phyloP scores from a whole-genome alignment of 2,888 invertebrate species.

The Parnassius mnemosyne region DNA sequence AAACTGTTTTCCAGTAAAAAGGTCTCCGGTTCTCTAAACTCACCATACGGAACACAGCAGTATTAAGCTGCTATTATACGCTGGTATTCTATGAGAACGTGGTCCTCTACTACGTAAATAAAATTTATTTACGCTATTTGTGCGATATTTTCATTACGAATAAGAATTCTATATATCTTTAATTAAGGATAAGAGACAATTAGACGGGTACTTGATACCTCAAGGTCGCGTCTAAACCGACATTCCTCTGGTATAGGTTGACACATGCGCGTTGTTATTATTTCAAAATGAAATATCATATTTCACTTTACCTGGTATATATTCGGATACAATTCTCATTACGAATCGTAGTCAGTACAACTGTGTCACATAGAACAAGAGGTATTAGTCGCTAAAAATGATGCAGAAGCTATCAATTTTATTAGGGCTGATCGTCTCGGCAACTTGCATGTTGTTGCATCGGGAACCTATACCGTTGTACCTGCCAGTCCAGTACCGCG shows the following conservation, averaged over 20 bases:
- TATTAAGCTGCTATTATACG: too few species aligned
- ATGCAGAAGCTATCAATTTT: constrained; percentile 28
- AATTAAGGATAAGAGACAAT: background rate
- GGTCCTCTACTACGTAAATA: too few species aligned
- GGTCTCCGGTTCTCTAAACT: too few species aligned
- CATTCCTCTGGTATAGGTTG: constrained; percentile 1
- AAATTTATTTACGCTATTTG: too few species aligned
- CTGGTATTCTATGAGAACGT: too few species aligned
- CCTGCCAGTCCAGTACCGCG: constrained; percentile 29
- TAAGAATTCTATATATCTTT: too few species aligned
- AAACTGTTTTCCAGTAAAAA: too few species aligned
- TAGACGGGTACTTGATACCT: constrained; percentile 1
- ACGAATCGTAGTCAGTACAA: background rate
- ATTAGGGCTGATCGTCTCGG: constrained; percentile 50
- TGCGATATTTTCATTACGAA: too few species aligned
- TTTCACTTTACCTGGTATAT: constrained; percentile 3
- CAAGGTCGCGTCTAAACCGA: constrained; percentile 7
- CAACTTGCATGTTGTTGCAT: constrained; percentile 58
- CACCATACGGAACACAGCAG: too few species aligned
- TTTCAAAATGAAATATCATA: constrained; percentile 7
- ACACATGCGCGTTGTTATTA: background rate
- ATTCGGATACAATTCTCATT: background rate
- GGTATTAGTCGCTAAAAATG: constrained; percentile 6
- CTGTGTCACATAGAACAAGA: background rate
- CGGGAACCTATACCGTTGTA: constrained; percentile 42